Percentiles rank a stretch among this genome's conserved stretches.
Evolutionary conservation across 1,140 invertebrate species (phyloP).

Genomic region (Papilio glaucus): DNA sequence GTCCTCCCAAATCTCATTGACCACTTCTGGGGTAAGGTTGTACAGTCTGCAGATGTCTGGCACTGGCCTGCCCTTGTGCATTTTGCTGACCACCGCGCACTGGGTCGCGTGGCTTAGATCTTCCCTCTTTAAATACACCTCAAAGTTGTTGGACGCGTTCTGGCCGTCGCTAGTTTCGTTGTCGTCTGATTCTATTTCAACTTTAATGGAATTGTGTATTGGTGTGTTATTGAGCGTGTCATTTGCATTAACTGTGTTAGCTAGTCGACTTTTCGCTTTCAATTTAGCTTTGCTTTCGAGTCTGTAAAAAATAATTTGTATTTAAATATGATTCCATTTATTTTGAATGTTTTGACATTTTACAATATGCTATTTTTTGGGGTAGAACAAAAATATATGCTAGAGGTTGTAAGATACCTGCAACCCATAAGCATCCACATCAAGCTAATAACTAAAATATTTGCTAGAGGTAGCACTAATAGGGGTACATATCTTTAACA

Average conservation of each 20-base stretch:
- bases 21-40: constrained; percentile 46
- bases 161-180: constrained; percentile 33
- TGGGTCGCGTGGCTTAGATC: constrained; percentile 43
- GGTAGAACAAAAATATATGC: too few relatives aligned
- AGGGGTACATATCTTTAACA: too few relatives aligned
- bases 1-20: constrained; percentile 51
- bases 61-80: constrained; percentile 48
- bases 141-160: constrained; percentile 1
- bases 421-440: too few relatives aligned
- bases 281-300: constrained; percentile 38
- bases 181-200: constrained; percentile 31
- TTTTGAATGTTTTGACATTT: too few relatives aligned
- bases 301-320: constrained; percentile 42
- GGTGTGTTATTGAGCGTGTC: neutral
- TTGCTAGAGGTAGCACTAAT: too few relatives aligned
- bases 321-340: too few relatives aligned
- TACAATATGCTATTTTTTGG: too few relatives aligned
- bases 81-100: constrained; percentile 50
- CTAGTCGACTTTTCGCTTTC: constrained; percentile 13
- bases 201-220: neutral
- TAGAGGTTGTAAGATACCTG: too few relatives aligned
- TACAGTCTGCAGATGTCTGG: constrained; percentile 46
- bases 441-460: too few relatives aligned
- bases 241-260: neutral
- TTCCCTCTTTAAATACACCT: constrained; percentile 40